Base-by-base conservation (phyloP, 1,140 invertebrate genomes). In the Babylonia areolata region DNA sequence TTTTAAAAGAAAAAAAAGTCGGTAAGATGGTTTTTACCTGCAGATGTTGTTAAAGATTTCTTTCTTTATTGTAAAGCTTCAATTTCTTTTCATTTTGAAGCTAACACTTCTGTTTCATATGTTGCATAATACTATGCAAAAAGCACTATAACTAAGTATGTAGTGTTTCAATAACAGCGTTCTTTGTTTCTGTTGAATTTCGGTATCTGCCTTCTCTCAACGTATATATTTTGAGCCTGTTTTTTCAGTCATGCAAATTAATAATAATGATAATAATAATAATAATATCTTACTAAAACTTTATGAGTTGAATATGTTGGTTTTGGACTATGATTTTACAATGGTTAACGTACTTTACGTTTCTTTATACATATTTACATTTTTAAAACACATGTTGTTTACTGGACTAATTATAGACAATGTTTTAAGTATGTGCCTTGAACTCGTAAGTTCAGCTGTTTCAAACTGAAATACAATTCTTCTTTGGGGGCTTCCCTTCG, bases 381-480 rank as follows among this genome's bases (percentile, higher is more conserved):
- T 64, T 64, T 28, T n/a, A 64, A n/a, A 64, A 64, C 17, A 23
- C 58, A 64, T 64, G 58, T 64, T 64, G 58, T 64, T 23, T 64
- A n/a, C 28, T 64, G 58, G 23, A 64, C 28, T 64, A 23, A 12
- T 5, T 64, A 64, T 23, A 28, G 20, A 64, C 15, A 64, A 23
- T 64, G 58, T 64, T n/a, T 64, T 64, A 64, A 64, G 28, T 64
- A 64, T n/a, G 58, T 64, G 58, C 58, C 58, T 64, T 64, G 58
- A 64, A 64, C 58, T 64, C 23, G 28, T 64, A 5, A 23, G 58
- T 64, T 64, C 58, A 23, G 58, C 28, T 64, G 28, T 28, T 64
- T 64, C 20, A 5, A 64, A 64, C 5, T 6, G 28, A 64, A 64
- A 64, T 23, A 20, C 28, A 64, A 64, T n/a, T 64, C 28, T 64